A percentile compares a stretch with the other conserved stretches of the same genome.
These are phyloP conservation scores for Murina feae DNA, from an alignment of 2,113 vertebrate species.

Conservation along the genomic window DNA sequence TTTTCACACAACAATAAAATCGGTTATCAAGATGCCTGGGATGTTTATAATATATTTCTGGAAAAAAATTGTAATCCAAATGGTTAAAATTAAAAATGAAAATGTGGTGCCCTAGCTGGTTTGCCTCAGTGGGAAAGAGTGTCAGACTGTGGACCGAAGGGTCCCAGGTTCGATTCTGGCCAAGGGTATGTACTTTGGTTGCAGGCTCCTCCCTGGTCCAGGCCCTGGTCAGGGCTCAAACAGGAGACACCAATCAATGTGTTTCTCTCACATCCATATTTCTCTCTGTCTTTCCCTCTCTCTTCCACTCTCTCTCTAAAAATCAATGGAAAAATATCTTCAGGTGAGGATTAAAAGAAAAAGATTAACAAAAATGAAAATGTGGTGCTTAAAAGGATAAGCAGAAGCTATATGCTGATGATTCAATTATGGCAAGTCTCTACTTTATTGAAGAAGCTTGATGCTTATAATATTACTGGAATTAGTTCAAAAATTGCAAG, in stretches of 20 bases:
- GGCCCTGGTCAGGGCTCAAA: too few species aligned
- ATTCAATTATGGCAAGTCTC: background rate
- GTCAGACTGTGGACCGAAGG: too few species aligned
- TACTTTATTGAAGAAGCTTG: background rate
- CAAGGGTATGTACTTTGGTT: too few species aligned
- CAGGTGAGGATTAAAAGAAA: too few species aligned
- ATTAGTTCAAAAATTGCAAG: conserved; percentile 20
- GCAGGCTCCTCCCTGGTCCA: too few species aligned
- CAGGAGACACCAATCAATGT: too few species aligned
- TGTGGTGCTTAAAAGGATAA: background rate
- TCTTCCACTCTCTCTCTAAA: too few species aligned
- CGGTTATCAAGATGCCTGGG: background rate
- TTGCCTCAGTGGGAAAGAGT: too few species aligned
- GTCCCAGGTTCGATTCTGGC: too few species aligned
- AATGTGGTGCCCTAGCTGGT: background rate
- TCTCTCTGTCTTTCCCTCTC: too few species aligned
- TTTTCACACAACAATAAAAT: background rate
- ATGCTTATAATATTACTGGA: background rate
- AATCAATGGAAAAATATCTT: too few species aligned
- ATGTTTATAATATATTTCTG: background rate
- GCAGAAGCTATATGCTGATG: background rate
- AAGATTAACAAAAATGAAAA: background rate
- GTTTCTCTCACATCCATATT: too few species aligned
- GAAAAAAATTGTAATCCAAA: background rate
- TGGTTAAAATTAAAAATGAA: background rate